Percentiles rank a stretch among this genome's conserved stretches.
Evolutionary conservation across 2,888 invertebrate species (phyloP).

Genomic region (Campoplex capitator): DNA sequence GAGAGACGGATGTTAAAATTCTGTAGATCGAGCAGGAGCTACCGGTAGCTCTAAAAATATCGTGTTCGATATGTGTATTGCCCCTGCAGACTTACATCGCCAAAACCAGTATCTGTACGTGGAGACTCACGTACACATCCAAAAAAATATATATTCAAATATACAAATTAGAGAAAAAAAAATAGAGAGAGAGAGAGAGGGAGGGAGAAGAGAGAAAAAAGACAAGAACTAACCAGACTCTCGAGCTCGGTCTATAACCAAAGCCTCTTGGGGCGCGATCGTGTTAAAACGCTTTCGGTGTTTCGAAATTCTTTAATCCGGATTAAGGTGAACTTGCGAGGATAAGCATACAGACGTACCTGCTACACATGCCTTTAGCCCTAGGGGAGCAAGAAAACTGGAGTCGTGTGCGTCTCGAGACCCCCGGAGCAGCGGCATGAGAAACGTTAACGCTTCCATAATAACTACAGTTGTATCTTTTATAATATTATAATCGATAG

Average conservation of each 20-base stretch:
- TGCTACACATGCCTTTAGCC: constrained; percentile 6
- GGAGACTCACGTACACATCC: background rate
- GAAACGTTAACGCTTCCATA: constrained; percentile 37
- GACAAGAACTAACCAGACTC: constrained; percentile 13
- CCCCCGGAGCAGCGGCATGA: constrained; percentile 58
- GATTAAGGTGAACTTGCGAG: constrained; percentile 78
- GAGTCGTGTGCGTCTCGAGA: constrained; percentile 48
- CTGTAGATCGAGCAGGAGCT: constrained; percentile 15
- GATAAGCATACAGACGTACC: constrained; percentile 31
- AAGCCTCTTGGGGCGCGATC: constrained; percentile 68
- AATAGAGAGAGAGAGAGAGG: background rate
- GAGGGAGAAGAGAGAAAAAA: background rate
- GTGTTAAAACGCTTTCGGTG: constrained; percentile 83
- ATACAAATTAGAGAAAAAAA: constrained; percentile 7
- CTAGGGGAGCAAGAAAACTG: constrained; percentile 18
- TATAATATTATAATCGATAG: constrained; percentile 35
- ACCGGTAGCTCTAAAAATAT: constrained; percentile 54
- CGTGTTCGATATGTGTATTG: constrained; percentile 49
- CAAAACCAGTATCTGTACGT: background rate
- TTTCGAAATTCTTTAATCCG: constrained; percentile 83
- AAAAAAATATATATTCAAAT: constrained; percentile 16
- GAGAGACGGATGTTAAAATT: background rate
- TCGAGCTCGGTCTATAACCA: constrained; percentile 53
- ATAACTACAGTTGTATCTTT: constrained; percentile 17
- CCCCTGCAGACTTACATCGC: background rate